Percentiles rank a stretch among this genome's conserved stretches.
phyloP scores from a whole-genome alignment of 2,797 vertebrate species.

The Sphenodon punctatus region DNA sequence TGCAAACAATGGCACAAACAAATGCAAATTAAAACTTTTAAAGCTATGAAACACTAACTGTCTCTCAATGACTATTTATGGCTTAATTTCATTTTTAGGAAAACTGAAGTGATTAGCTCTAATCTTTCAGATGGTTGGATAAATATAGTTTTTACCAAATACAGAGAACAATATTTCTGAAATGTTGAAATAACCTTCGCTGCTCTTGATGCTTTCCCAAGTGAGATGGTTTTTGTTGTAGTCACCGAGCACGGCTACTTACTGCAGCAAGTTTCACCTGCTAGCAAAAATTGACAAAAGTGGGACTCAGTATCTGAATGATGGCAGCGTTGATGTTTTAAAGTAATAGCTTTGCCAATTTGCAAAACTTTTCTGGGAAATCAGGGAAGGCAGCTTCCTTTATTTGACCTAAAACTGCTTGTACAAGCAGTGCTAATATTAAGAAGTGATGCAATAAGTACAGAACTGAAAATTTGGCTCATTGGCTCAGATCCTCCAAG shows the following conservation, averaged over 20 bases:
- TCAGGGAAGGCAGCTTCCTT: background rate
- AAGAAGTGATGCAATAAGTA: no score
- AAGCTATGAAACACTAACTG: background rate
- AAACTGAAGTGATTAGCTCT: slow-evolving; percentile 47
- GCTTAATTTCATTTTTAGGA: slow-evolving; percentile 50
- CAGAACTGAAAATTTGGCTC: background rate
- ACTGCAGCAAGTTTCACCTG: slow-evolving; percentile 22
- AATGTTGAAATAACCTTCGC: slow-evolving; percentile 30
- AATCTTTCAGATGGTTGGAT: slow-evolving; percentile 31
- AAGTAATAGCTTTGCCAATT: no score
- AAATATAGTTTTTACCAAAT: slow-evolving; percentile 30
- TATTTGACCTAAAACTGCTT: background rate
- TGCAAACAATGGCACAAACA: slow-evolving; percentile 6
- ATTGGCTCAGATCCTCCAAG: no score
- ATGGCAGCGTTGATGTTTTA: no score
- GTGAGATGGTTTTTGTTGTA: slow-evolving; percentile 38
- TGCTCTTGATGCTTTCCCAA: slow-evolving; percentile 25
- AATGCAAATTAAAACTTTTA: slow-evolving; percentile 43
- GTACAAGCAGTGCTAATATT: background rate
- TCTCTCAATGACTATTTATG: no score
- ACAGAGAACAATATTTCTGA: slow-evolving; percentile 40
- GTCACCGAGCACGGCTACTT: background rate
- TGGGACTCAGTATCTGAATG: background rate
- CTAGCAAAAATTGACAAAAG: slow-evolving; percentile 15
- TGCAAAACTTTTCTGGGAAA: background rate